Evolutionary conservation across 2,113 vertebrate genomes (phyloP).

Genomic region (Laticauda colubrina): DNA sequence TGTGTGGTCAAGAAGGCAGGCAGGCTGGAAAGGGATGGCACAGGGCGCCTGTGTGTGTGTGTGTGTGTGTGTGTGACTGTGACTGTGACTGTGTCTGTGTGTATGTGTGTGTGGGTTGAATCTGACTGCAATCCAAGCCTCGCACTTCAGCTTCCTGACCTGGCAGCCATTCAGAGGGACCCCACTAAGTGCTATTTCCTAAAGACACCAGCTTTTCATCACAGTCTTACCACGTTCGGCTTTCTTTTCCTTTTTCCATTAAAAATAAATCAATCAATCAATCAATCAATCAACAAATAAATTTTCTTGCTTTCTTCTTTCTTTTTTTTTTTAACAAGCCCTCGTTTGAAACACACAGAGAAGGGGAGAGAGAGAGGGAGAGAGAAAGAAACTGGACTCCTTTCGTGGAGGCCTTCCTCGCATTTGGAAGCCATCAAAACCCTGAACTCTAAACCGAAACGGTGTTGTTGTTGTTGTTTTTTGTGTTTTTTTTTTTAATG

Average conservation of each 20-base stretch:
- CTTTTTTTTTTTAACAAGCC: constrained; percentile 60
- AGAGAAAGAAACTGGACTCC: constrained; percentile 72
- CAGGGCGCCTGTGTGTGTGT: too few species aligned
- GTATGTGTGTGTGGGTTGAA: not conserved
- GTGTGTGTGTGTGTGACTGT: too few species aligned
- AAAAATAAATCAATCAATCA: too few species aligned
- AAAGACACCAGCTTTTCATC: constrained; percentile 89
- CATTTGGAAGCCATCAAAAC: constrained; percentile 92
- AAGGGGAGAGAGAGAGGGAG: too few species aligned
- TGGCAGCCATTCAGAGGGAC: constrained; percentile 89
- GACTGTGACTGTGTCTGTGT: not conserved
- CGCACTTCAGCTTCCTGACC: constrained; percentile 91
- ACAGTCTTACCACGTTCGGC: constrained; percentile 85
- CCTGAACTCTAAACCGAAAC: constrained; percentile 90
- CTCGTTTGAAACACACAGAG: too few species aligned
- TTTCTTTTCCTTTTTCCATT: constrained; percentile 62
- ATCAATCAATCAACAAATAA: too few species aligned
- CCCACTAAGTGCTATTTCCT: constrained; percentile 91
- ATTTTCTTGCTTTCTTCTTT: too few species aligned
- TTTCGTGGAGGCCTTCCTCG: constrained; percentile 82
- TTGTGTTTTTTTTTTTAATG: constrained; percentile 79
- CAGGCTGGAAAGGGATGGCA: not conserved
- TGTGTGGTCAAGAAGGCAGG: constrained; percentile 82
- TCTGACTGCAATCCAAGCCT: constrained; percentile 83
- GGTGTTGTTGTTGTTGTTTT: not conserved